A percentile compares a stretch with the other conserved stretches of the same genome.
Evolutionary conservation across 2,888 invertebrate species (phyloP).

Genomic region (Bombyx huttoni): DNA sequence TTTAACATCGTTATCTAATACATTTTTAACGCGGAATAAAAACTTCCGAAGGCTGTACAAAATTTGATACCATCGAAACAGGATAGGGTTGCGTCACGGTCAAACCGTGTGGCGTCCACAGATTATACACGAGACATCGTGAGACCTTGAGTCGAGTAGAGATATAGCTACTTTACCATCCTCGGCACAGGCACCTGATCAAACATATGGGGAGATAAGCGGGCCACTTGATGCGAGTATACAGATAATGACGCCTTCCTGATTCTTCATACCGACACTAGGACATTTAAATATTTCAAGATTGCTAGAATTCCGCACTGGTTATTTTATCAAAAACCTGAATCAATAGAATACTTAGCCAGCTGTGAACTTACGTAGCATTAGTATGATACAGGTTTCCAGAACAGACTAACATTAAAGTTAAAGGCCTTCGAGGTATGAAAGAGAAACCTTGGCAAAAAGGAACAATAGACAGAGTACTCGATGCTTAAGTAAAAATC

Average conservation of each 20-base stretch:
- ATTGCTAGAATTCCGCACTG: neutral
- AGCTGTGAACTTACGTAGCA: neutral
- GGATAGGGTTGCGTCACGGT: constrained; percentile 42
- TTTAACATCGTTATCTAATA: constrained; percentile 7
- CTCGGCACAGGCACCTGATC: constrained; percentile 56
- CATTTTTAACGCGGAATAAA: constrained; percentile 3
- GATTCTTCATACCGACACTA: constrained; percentile 29
- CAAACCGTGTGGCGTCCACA: constrained; percentile 19
- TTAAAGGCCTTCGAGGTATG: constrained; percentile 15
- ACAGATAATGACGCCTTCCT: constrained; percentile 55
- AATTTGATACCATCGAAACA: constrained; percentile 31
- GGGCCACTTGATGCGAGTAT: constrained; percentile 61
- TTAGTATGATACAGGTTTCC: neutral
- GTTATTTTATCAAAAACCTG: neutral
- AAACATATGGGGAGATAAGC: constrained; percentile 65
- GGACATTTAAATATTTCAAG: constrained; percentile 20
- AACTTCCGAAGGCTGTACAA: constrained; percentile 7
- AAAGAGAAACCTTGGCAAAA: constrained; percentile 4
- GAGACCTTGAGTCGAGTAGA: constrained; percentile 44
- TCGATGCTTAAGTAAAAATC: constrained; percentile 34
- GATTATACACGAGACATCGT: constrained; percentile 8
- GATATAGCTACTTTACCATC: constrained; percentile 40
- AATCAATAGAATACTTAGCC: neutral
- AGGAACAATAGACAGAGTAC: constrained; percentile 2
- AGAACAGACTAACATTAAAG: constrained; percentile 22